Conservation (phyloP, 1,140 invertebrate species). For the Scaptomyza hsui region DNA sequence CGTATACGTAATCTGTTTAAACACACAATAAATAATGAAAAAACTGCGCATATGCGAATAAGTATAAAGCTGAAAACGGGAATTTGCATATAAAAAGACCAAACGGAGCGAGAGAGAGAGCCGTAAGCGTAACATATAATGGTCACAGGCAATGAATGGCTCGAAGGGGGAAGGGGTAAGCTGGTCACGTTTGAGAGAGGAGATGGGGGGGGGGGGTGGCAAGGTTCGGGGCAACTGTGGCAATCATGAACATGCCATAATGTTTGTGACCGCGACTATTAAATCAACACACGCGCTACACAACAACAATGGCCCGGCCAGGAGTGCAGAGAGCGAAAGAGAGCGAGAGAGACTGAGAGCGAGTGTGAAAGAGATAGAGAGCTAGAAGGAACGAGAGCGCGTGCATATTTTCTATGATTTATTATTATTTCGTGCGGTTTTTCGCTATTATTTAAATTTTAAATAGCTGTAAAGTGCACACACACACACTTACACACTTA, state of each 20-base stretch:
- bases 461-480: constrained; percentile 77
- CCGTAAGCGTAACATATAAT: constrained; percentile 47
- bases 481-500: constrained; percentile 32
- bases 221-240: constrained; percentile 22
- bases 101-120: not conserved
- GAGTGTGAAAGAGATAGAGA: not conserved
- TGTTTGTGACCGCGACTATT: constrained; percentile 78
- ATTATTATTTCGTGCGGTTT: constrained; percentile 81
- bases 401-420: constrained; percentile 75
- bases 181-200: constrained; percentile 15
- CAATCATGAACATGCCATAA: constrained; percentile 81
- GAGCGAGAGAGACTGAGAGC: not conserved
- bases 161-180: not conserved
- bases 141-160: not conserved
- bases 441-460: constrained; percentile 82
- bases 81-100: constrained; percentile 63
- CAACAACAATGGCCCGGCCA: constrained; percentile 1
- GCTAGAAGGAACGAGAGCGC: not conserved
- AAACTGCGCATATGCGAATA: constrained; percentile 58
- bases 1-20: constrained; percentile 78
- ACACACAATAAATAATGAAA: constrained; percentile 78
- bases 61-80: constrained; percentile 53
- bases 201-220: not conserved
- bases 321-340: not conserved
- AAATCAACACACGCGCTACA: constrained; percentile 73